Evolutionary conservation across 2,113 vertebrate species (phyloP).

Genomic region (Piprites chloris): DNA sequence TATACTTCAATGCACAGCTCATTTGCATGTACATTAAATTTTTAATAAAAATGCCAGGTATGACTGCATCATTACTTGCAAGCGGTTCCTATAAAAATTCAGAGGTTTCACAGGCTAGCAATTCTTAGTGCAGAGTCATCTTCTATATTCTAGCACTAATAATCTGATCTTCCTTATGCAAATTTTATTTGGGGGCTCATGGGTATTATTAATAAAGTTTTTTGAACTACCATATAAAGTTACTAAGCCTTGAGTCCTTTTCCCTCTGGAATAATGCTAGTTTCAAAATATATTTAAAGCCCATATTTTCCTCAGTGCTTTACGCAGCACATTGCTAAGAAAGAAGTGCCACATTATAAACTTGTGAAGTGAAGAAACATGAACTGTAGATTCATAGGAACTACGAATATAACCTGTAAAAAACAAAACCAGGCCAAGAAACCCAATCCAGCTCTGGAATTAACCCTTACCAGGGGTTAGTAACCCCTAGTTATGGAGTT

Average conservation of each 20-base stretch:
- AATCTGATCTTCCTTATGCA: background rate
- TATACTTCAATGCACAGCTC: conserved; percentile 40
- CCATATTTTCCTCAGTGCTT: background rate
- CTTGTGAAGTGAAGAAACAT: background rate
- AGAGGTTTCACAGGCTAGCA: background rate
- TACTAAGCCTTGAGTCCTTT: background rate
- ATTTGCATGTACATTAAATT: conserved; percentile 61
- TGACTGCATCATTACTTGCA: background rate
- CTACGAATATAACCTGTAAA: background rate
- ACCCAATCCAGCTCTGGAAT: background rate
- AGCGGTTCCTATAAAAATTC: background rate
- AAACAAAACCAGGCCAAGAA: background rate
- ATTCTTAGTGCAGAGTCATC: background rate
- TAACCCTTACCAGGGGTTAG: background rate
- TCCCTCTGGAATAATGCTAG: background rate
- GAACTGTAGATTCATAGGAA: background rate
- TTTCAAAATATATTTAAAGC: background rate
- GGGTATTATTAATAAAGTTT: conserved; percentile 18
- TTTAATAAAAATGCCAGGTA: conserved; percentile 43
- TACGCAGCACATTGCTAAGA: background rate
- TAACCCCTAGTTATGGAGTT: too few species aligned
- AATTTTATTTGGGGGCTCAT: conserved; percentile 39
- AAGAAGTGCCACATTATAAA: background rate
- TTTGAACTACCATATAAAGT: background rate
- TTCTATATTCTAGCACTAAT: background rate